These are phyloP conservation scores for Rugalucina vietnamica DNA, from an alignment of 2,888 invertebrate genomes.

Conservation along the genomic window DNA sequence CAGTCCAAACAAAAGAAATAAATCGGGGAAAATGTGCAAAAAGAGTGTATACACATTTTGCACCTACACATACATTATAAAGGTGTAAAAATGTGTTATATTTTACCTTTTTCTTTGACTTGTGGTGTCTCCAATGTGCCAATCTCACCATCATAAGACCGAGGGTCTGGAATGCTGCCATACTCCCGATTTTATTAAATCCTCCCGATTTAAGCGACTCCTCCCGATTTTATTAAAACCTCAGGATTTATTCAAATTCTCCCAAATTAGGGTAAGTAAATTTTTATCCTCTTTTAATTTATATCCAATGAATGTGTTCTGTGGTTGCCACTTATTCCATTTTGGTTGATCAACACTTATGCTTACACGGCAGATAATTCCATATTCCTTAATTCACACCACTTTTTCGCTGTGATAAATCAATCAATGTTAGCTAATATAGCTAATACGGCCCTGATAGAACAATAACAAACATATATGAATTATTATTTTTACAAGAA, in stretches of 20 bases:
- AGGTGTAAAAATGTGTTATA: background rate
- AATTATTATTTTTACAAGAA: too few relatives aligned
- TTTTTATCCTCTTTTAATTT: background rate
- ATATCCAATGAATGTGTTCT: too few relatives aligned
- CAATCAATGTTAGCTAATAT: too few relatives aligned
- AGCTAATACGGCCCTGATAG: too few relatives aligned
- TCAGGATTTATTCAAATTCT: background rate
- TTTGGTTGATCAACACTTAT: background rate
- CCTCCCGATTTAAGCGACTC: background rate
- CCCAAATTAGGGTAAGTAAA: background rate
- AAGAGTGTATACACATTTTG: too few relatives aligned
- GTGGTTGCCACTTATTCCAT: too few relatives aligned
- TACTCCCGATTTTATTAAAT: background rate
- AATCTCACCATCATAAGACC: slow-evolving; percentile 75
- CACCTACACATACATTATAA: too few relatives aligned
- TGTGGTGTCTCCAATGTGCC: slow-evolving; percentile 70
- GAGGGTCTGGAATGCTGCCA: slow-evolving; percentile 69
- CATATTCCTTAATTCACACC: too few relatives aligned
- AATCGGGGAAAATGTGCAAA: too few relatives aligned
- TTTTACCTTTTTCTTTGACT: slow-evolving; percentile 43
- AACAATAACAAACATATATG: too few relatives aligned
- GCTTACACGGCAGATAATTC: background rate
- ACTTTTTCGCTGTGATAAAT: too few relatives aligned
- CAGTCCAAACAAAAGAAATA: too few relatives aligned
- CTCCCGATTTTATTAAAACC: background rate